A percentile compares a stretch with the other conserved stretches of the same genome.
Conservation (phyloP, 2,888 invertebrate genomes). For the Cordilura impudica region DNA sequence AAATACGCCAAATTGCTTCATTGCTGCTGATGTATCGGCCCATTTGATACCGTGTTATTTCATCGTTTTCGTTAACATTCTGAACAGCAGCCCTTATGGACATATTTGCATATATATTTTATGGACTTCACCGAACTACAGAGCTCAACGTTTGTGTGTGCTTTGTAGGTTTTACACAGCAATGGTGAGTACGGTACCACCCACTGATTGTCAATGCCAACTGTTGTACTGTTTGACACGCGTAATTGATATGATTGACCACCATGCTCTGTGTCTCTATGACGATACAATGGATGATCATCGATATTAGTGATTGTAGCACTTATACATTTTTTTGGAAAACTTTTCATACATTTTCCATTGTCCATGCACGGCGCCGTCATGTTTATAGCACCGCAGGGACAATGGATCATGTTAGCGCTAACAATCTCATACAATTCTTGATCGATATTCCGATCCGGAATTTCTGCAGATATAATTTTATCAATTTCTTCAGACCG, state of each 20-base stretch:
- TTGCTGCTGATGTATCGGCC: no score
- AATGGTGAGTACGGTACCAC: conserved; percentile 54
- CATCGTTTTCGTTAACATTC: not conserved
- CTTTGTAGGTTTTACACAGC: conserved; percentile 34
- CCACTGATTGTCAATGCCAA: conserved; percentile 39
- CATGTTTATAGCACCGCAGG: conserved; percentile 57
- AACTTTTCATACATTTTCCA: conserved; percentile 61
- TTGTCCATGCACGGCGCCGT: conserved; percentile 60
- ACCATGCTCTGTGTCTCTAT: no score
- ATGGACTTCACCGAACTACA: conserved; percentile 20
- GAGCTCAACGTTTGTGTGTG: no score
- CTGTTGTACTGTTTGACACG: no score
- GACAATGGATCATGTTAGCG: conserved; percentile 61
- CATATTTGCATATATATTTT: not conserved
- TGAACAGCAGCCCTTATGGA: not conserved
- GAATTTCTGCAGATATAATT: no score
- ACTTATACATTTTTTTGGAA: conserved; percentile 51
- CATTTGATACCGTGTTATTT: no score
- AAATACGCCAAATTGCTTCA: no score
- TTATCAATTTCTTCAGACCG: no score
- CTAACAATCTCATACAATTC: no score
- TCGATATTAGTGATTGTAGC: conserved; percentile 52
- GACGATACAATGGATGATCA: conserved; percentile 40
- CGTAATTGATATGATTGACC: no score
- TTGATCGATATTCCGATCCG: no score